phyloP scores from a whole-genome alignment of 2,888 invertebrate species.

The Ypsolopha scabrella region DNA sequence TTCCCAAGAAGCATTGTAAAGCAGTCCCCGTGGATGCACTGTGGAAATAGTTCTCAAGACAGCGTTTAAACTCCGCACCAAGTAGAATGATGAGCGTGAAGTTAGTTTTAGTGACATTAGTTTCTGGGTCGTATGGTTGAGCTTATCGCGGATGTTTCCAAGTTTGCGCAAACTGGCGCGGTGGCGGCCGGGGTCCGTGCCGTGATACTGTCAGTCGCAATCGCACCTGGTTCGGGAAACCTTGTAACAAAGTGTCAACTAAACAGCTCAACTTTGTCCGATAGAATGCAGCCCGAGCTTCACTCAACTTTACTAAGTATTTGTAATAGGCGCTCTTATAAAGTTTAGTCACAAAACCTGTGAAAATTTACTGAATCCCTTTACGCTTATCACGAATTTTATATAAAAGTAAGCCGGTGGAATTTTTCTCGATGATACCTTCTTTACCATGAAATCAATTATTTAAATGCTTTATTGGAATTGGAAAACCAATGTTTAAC shows the following conservation, averaged over 20 bases:
- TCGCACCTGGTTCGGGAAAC: conserved; percentile 39
- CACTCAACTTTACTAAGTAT: too few relatives aligned
- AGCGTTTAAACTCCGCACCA: conserved; percentile 2
- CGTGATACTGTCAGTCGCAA: conserved; percentile 26
- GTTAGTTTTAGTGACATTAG: conserved; percentile 21
- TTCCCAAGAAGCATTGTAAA: background rate
- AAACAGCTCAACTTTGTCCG: conserved; percentile 13
- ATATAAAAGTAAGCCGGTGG: too few relatives aligned
- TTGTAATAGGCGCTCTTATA: too few relatives aligned
- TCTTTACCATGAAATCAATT: background rate
- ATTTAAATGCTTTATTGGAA: background rate
- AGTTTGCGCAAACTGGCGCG: conserved; percentile 16
- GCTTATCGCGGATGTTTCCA: conserved; percentile 29
- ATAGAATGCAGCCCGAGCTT: too few relatives aligned
- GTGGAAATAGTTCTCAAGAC: conserved; percentile 2
- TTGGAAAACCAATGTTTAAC: background rate
- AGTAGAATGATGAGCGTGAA: conserved; percentile 22
- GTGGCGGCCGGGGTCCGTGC: conserved; percentile 17
- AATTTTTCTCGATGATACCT: conserved; percentile 6
- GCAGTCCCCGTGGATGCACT: conserved; percentile 1
- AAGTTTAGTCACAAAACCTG: too few relatives aligned
- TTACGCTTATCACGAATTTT: too few relatives aligned
- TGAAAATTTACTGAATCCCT: too few relatives aligned
- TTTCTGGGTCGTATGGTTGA: conserved; percentile 23
- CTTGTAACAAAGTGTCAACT: conserved; percentile 52